Evolutionary conservation across 2,888 invertebrate species (phyloP), one percentile per base, ranked within the genome.

Genomic region (Pecten maximus): DNA sequence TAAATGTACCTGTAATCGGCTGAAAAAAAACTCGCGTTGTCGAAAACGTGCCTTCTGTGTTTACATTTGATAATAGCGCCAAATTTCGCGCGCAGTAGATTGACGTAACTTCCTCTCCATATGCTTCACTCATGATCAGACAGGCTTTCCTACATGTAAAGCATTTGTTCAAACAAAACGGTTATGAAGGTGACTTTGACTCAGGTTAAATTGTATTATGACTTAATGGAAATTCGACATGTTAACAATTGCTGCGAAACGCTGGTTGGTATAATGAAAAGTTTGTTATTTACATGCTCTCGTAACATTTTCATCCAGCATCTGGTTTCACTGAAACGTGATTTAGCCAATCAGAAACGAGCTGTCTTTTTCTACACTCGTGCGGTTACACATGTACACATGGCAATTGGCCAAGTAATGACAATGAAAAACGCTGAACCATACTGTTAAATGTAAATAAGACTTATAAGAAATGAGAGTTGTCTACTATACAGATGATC

Each of bases 51-150:
- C n/a, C 60, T 16, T 60, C 54, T 60, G 60, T 60, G 60, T 60
- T 60, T 60, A 60, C 60, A 23, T 60, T 60, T 60, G 23, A 60
- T 60, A n/a, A n/a, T 60, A 60, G 60, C 60, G 60, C 60, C 60
- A 60, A 60, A 60, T 23, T 60, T 60, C 60, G 60, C 60, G 60
- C 60, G 60, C 60, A 60, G 23, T 60, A 60, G n/a, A 2, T 60
- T n/a, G n/a, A 60, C 60, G n/a, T 60, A 60, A 60, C 60, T 60
- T 60, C 60, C 60, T 60, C 6, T 60, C 19, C 19, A 10, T 16
- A 23, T 60, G 16, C 60, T 60, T 23, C 60, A 60, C 60, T 60
- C 60, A 60, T 60, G 60, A 60, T 60, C 60, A 60, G n/a, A n/a
- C 23, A 2, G n/a, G 19, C 60, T 2, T n/a, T 60, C n/a, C 44